Evolutionary conservation across 2,888 invertebrate genomes (phyloP).

Genomic region (Caenorhabditis afra): DNA sequence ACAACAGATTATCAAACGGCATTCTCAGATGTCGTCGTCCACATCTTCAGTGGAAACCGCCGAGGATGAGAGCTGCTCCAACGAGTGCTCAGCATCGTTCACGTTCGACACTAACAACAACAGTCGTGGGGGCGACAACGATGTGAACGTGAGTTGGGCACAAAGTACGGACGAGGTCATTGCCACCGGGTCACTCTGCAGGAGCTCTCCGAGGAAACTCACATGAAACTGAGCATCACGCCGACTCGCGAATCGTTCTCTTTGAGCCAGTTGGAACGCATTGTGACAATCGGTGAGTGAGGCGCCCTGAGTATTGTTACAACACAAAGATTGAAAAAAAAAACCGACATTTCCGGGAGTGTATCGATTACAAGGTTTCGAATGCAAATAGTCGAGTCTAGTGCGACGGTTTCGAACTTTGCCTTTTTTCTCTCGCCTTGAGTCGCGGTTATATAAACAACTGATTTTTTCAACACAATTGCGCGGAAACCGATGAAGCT

Average conservation of each 20-base stretch:
- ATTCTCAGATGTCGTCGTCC: constrained; percentile 58
- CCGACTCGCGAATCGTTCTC: constrained; percentile 61
- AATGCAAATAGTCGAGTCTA: constrained; percentile 30
- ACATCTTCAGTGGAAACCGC: constrained; percentile 63
- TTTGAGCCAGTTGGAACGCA: constrained; percentile 56
- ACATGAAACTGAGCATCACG: constrained; percentile 62
- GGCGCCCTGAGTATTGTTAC: background rate
- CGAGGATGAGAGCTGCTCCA: constrained; percentile 65
- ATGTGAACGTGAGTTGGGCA: constrained; percentile 40
- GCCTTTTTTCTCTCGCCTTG: constrained; percentile 19
- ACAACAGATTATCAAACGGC: background rate
- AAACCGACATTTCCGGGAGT: constrained; percentile 23
- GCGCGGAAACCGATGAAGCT: constrained; percentile 44
- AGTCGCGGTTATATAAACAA: constrained; percentile 55
- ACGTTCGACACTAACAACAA: constrained; percentile 73
- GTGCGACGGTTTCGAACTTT: constrained; percentile 44
- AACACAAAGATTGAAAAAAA: constrained; percentile 15
- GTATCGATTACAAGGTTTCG: constrained; percentile 53
- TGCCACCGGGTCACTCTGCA: constrained; percentile 15
- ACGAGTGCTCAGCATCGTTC: constrained; percentile 71
- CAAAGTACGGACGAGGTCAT: constrained; percentile 36
- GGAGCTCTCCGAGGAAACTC: constrained; percentile 63
- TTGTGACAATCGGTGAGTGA: constrained; percentile 67
- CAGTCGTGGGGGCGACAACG: constrained; percentile 48
- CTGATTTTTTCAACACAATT: constrained; percentile 54